Evolutionary conservation across 1,140 invertebrate species (phyloP), one percentile per base, ranked within the genome.

Genomic region (Diachasma alloeum): DNA sequence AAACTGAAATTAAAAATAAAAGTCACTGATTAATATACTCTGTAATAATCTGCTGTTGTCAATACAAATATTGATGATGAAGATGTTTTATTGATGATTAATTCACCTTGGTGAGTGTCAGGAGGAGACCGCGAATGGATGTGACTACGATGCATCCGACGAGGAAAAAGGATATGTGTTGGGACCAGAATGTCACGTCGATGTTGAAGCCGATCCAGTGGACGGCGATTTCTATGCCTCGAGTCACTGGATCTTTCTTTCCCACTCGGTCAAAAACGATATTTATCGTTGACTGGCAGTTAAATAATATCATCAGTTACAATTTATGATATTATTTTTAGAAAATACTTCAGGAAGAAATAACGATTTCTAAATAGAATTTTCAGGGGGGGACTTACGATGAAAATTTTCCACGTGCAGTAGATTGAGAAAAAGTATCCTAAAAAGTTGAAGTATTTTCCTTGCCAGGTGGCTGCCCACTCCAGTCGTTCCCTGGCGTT

Each of bases 401-500:
- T 99, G 87, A 99, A 97, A 87, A 99, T 99, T 92, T 99, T 99
- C 96, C 98, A 99, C 63, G 97, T 93, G 87, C 99, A 99, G 85
- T 99, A 99, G 8, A 98, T 88, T 8, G 98, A 99, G 90, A 99
- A 99, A 87, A 99, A 99, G 86, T 99, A 98, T 1, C 99, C 99
- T 0, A 99, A 89, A 83, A 98, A 96, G 90, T 99, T 99, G 86
- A 99, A 99, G 89, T 99, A 99, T 92, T 96, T 98, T 83, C 99
- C 99, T 87, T 98, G 96, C 90, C 97, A 96, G 0, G 99, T 99
- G 82, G 95, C 96, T 0, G 97, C 96, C 96, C 98, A 99, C 82
- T 97, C 94, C 63, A 98, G 94, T 78, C 97, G 92, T 86, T 98
- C 97, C 86, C 97, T 92, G 92, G 98, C 98, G 82, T 96, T 97